Evolutionary conservation across 2,797 vertebrate genomes (phyloP).

Genomic region (Phoeniculus purpureus): DNA sequence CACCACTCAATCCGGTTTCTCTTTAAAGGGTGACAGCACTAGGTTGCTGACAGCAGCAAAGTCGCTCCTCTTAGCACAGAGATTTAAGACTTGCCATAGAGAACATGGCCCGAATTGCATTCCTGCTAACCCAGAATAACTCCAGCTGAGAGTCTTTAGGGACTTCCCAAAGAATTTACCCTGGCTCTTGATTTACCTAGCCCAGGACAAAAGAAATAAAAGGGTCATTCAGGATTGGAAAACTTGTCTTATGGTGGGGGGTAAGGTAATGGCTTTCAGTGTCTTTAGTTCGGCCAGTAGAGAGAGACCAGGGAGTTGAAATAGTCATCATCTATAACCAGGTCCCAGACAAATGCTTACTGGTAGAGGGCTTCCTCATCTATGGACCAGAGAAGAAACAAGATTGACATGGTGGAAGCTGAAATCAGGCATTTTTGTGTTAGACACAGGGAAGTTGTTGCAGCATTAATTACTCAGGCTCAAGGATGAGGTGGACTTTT

Average conservation of each 20-base stretch:
- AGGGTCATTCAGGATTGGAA: not conserved
- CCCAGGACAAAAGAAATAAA: not conserved
- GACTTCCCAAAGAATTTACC: not conserved
- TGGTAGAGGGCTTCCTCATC: not conserved
- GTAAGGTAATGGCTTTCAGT: not conserved
- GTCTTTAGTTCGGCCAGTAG: not conserved
- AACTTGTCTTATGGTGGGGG: fast-evolving
- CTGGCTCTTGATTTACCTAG: not conserved
- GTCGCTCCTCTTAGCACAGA: not conserved
- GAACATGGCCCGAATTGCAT: not conserved
- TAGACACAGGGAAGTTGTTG: not conserved
- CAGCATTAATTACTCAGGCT: not conserved
- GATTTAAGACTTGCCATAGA: not conserved
- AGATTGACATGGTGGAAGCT: not conserved
- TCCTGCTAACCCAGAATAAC: not conserved
- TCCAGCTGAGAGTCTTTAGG: not conserved
- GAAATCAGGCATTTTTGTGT: not conserved
- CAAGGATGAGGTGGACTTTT: not conserved
- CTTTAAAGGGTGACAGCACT: not conserved
- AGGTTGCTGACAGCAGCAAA: not conserved
- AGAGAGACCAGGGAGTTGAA: not conserved
- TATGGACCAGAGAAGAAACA: not conserved
- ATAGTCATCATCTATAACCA: not conserved
- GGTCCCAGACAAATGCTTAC: not conserved
- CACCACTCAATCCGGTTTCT: not conserved